Percentiles rank a stretch among this genome's conserved stretches.
Conservation (phyloP, 2,888 invertebrate species). For the Nemapogon koenigi region DNA sequence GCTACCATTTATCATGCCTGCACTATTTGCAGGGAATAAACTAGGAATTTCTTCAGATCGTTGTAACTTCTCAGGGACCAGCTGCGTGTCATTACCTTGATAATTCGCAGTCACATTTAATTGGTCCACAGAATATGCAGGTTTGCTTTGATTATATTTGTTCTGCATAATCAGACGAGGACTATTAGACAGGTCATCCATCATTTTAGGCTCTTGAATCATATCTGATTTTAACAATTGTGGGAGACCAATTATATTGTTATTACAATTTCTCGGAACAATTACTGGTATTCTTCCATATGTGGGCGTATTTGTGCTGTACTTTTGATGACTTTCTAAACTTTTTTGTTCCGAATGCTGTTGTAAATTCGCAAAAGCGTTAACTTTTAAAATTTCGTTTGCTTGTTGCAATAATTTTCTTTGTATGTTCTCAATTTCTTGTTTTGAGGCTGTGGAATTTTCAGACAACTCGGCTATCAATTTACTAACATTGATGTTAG, state of each 20-base stretch:
- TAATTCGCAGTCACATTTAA: slow-evolving; percentile 20
- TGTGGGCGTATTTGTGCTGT: slow-evolving; percentile 30
- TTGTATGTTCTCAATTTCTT: slow-evolving; percentile 54
- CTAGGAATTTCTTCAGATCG: slow-evolving; percentile 25
- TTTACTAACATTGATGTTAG: slow-evolving; percentile 46
- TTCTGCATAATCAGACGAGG: not conserved
- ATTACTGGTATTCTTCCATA: slow-evolving; percentile 40
- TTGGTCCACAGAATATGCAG: slow-evolving; percentile 1
- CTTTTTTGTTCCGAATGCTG: slow-evolving; percentile 32
- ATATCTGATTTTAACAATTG: slow-evolving; percentile 15
- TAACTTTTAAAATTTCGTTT: slow-evolving; percentile 56
- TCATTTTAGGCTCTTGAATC: slow-evolving; percentile 16
- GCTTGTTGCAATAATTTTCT: slow-evolving; percentile 48
- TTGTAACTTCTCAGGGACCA: slow-evolving; percentile 54
- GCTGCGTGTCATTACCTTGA: slow-evolving; percentile 42
- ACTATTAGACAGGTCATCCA: not conserved
- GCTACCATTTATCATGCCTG: slow-evolving; percentile 41
- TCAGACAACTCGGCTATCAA: slow-evolving; percentile 51
- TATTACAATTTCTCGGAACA: slow-evolving; percentile 30
- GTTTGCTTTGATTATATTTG: not conserved
- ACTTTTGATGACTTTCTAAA: slow-evolving; percentile 41
- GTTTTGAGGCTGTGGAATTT: slow-evolving; percentile 48
- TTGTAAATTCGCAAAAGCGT: slow-evolving; percentile 39
- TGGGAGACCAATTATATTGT: slow-evolving; percentile 10
- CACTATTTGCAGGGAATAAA: slow-evolving; percentile 26